Evolutionary conservation across 1,140 invertebrate species (phyloP), one percentile per base, ranked within the genome.

Genomic region (Charaxes varanes): DNA sequence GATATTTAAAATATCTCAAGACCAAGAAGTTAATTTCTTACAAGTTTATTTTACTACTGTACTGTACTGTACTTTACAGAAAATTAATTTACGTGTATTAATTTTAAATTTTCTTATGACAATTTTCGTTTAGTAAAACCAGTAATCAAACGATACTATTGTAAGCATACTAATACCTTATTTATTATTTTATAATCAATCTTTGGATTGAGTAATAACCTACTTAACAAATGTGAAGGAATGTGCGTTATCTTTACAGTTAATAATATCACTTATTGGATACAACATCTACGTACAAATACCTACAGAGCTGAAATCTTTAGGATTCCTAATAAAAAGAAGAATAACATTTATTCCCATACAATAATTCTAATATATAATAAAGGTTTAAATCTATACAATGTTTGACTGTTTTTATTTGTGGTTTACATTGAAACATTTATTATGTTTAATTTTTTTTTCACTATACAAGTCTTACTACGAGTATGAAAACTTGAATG

Each of bases 191-290:
- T 52, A 57, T 67, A 65, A 63, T 60, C 65, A 69, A 76, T 79
- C 71, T 79, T 76, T 79, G 71, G 74, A 74, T 68, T 76, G 62
- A 65, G 61, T 58, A 71, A 58, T 63, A n/a, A 60, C 48, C 47
- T 43, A 60, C 30, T 27, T 57, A 59, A 59, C 48, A 53, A 64
- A 46, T 54, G 40, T 40, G 41, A 54, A 60, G 65, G 66, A 72
- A 71, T 78, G 73, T 78, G 70, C 73, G 68, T 74, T 53, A 50
- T 47, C 47, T 57, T 56, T 45, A 42, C 34, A 50, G 23, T 41
- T 27, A 41, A 35, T 30, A 51, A 49, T 33, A 59, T 53, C 43
- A 51, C 40, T 46, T 31, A 38, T 38, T 37, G 26, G 18, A 35
- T 33, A 44, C 18, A 36, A 36, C 41, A 35, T 34, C 35, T 46